Conservation (phyloP, 1,140 invertebrate species). For the Bathynomus jamesi region DNA sequence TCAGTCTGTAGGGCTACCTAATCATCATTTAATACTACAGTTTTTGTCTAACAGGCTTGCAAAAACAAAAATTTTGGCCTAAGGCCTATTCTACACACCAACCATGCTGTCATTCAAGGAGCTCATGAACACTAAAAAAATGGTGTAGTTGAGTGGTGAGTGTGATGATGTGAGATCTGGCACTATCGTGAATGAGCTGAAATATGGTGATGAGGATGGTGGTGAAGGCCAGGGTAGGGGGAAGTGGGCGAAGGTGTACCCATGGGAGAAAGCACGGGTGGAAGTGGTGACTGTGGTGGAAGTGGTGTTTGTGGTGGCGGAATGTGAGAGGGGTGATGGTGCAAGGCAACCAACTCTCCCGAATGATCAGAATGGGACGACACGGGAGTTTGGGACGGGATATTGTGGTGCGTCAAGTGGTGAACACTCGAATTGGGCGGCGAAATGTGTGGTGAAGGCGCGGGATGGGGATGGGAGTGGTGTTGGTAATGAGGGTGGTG, state of each 20-base stretch:
- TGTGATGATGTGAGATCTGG: too few species aligned
- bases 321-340: slow-evolving; percentile 36
- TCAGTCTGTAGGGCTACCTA: too few species aligned
- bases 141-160: too few species aligned
- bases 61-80: too few species aligned
- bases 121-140: too few species aligned
- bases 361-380: background rate
- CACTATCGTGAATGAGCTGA: slow-evolving; percentile 34
- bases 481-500: slow-evolving; percentile 23
- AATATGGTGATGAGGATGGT: slow-evolving; percentile 33
- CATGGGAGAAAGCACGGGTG: slow-evolving; percentile 38
- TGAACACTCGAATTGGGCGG: slow-evolving; percentile 21
- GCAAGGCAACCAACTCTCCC: slow-evolving; percentile 28
- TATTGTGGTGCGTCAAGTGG: slow-evolving; percentile 16
- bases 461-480: slow-evolving; percentile 30
- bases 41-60: too few species aligned
- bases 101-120: too few species aligned
- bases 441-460: slow-evolving; percentile 28
- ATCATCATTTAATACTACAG: too few species aligned
- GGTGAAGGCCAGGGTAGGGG: slow-evolving; percentile 22
- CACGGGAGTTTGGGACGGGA: background rate
- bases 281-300: slow-evolving; percentile 46
- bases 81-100: too few species aligned
- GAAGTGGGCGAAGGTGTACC: slow-evolving; percentile 32
- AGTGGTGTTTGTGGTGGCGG: slow-evolving; percentile 37